phyloP scores from a whole-genome alignment of 37 sponge, comb jelly and placozoan genomes.

The Diacarnus erythraeanus region DNA sequence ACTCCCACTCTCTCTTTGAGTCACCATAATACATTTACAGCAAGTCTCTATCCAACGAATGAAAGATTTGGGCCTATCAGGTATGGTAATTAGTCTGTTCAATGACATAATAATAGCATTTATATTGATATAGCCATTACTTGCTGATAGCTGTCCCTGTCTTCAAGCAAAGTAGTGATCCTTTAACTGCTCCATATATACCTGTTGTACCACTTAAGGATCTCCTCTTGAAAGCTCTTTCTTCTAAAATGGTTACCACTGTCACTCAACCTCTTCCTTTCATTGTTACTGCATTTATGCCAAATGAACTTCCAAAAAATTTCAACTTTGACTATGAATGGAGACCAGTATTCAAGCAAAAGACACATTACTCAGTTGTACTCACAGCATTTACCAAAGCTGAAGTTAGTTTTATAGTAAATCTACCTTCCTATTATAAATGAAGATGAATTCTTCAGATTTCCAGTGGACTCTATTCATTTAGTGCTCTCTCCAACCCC shows the following conservation, averaged over 20 bases:
- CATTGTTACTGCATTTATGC: slow-evolving; percentile 21
- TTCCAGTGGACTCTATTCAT: slow-evolving; percentile 9
- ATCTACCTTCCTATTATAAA: not conserved
- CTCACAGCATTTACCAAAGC: slow-evolving; percentile 42
- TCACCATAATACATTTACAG: slow-evolving; percentile 23
- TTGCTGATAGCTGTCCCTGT: slow-evolving; percentile 55
- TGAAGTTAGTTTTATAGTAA: slow-evolving; percentile 14
- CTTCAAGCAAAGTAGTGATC: not conserved
- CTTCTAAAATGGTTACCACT: slow-evolving; percentile 20
- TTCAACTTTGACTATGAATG: slow-evolving; percentile 14
- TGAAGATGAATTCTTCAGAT: not conserved
- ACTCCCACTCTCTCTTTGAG: slow-evolving; percentile 25
- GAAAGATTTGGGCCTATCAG: slow-evolving; percentile 41
- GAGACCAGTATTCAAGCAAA: slow-evolving; percentile 36
- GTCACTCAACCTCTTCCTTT: slow-evolving; percentile 39
- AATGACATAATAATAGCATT: not conserved
- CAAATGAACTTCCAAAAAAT: slow-evolving; percentile 24
- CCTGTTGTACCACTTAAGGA: slow-evolving; percentile 13
- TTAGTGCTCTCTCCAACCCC: slow-evolving; percentile 36
- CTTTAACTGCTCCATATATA: slow-evolving; percentile 27
- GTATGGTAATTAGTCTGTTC: not conserved
- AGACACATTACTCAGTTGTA: slow-evolving; percentile 50
- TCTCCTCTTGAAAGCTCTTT: slow-evolving; percentile 23
- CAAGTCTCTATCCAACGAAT: slow-evolving; percentile 12
- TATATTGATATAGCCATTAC: slow-evolving; percentile 40